Evolutionary conservation across 2,888 invertebrate genomes (phyloP), one percentile per base, ranked within the genome.

Genomic region (Drosophila mayaguana): DNA sequence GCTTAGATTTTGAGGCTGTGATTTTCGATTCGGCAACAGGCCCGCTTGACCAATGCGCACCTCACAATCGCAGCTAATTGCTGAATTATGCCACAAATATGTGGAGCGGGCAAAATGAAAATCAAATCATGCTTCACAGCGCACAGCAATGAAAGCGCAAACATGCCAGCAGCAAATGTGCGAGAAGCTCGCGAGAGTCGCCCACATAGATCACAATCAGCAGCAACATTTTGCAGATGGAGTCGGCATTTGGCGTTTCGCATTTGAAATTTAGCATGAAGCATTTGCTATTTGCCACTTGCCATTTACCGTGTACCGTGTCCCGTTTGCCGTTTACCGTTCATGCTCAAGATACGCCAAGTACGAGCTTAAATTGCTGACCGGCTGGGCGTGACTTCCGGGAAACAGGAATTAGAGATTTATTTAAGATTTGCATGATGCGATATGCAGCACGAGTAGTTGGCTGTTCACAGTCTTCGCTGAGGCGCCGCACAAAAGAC

Each of bases 361-460:
- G 43, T 36, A 12, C 42, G 32, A 45, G 46, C 28, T 54, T 60
- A 70, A 80, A 67, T 57, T 74, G 82, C 77, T 66, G 86, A 75
- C 78, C 76, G 71, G 63, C 77, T 68, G 73, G 67, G 78, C 84
- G 88, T 89, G 89, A 87, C 81, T 90, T 87, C 85, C 90, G 89
- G 81, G 78, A 71, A 71, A 66, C 75, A 75, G 76, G 75, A 81
- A 81, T 84, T 84, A 71, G 74, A 84, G 89, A 87, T 90, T 87
- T 89, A 90, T 87, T 84, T 72, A 50, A 80, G 90, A 87, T 87
- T 90, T 78, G 75, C 87, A 80, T 87, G 87, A 84, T 68, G 78
- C 80, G 89, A 87, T 87, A 85, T 20, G 45, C 48, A 50, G 32
- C 16, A 12, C 22, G 59, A 25, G n/a, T 42, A 51, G 60, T 51